Evolutionary conservation across 2,113 vertebrate species (phyloP).

Genomic region (Neopipo cinnamomea): DNA sequence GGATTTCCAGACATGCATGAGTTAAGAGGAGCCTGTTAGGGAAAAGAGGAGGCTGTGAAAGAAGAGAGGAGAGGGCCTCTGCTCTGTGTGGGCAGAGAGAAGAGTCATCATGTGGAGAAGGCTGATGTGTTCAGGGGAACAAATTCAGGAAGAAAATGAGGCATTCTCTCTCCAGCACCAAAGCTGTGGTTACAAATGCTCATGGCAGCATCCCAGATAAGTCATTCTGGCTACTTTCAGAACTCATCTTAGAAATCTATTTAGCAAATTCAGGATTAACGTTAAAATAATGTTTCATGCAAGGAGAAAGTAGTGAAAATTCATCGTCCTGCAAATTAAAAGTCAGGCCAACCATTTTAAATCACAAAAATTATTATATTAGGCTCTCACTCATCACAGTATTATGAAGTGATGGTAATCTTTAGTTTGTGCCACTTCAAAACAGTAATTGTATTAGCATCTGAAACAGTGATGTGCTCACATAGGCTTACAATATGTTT

Average conservation of each 20-base stretch:
- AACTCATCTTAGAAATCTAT: not conserved
- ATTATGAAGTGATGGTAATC: not conserved
- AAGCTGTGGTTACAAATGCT: not conserved
- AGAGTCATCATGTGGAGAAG: not conserved
- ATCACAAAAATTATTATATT: not conserved
- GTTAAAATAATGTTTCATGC: not conserved
- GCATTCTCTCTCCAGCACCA: accelerated
- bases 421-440: not conserved
- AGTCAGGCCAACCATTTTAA: not conserved
- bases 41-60: not conserved
- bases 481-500: not conserved
- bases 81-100: not conserved
- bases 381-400: not conserved
- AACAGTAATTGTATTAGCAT: not conserved
- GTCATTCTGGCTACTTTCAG: not conserved
- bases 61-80: not conserved
- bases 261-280: not conserved
- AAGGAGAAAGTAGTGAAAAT: not conserved
- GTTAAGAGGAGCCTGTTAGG: not conserved
- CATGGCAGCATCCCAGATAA: not conserved
- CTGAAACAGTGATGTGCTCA: not conserved
- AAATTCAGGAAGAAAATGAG: not conserved
- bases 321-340: not conserved
- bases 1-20: not conserved
- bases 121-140: not conserved